Percentiles rank a stretch among this genome's conserved stretches.
Evolutionary conservation across 2,113 vertebrate species (phyloP).

Genomic region (Columbina picui): DNA sequence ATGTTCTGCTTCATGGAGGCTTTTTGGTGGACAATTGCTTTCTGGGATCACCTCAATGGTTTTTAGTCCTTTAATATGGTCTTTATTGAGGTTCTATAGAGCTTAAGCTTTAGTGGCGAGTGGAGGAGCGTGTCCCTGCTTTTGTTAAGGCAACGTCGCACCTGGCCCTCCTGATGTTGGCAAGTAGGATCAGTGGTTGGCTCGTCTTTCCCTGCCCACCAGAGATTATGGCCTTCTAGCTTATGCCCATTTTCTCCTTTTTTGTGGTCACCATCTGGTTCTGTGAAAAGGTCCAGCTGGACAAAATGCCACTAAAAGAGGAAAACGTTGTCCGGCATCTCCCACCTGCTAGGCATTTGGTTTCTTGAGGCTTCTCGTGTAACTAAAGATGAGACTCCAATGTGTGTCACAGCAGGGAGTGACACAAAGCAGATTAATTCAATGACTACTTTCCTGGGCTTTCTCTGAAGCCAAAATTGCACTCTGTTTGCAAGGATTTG

Average conservation of each 20-base stretch:
- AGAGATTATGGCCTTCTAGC: not conserved
- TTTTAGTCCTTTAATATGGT: not conserved
- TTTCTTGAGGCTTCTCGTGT: not conserved
- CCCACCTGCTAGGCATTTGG: not conserved
- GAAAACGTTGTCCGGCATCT: not conserved
- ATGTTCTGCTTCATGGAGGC: rapidly evolving
- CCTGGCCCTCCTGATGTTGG: not conserved
- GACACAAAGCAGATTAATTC: not conserved
- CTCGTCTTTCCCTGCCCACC: not conserved
- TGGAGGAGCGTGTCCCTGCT: not conserved
- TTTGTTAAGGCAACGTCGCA: not conserved
- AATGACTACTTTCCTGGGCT: not conserved
- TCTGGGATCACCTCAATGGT: not conserved
- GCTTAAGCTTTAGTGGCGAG: not conserved
- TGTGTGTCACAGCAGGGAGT: not conserved
- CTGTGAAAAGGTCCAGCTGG: not conserved
- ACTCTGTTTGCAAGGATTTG: not conserved
- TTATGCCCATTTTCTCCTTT: not conserved
- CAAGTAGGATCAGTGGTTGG: not conserved
- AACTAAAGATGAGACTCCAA: not conserved
- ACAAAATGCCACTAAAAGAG: not conserved
- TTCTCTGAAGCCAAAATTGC: not conserved
- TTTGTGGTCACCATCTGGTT: not conserved
- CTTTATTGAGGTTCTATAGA: not conserved
- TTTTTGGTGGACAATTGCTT: not conserved